phyloP scores from a whole-genome alignment of 2,797 vertebrate genomes.

The Naso thynnoides region DNA sequence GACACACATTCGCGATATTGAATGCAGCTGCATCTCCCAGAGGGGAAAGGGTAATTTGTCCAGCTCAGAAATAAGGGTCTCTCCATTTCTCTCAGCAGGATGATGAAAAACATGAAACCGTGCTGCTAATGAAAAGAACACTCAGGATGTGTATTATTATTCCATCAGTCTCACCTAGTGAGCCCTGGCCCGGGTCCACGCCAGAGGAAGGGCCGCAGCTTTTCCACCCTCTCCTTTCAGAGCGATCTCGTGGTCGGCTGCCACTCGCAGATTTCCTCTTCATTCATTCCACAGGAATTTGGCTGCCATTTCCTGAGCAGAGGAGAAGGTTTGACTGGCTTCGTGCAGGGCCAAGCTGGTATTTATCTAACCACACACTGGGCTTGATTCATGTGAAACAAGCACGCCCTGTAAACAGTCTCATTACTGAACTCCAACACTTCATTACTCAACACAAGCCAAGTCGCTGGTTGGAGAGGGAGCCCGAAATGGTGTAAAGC shows the following conservation, averaged over 20 bases:
- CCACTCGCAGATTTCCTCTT: slow-evolving; percentile 95
- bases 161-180: slow-evolving; percentile 99
- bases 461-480: slow-evolving; percentile 73
- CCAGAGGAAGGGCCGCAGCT: slow-evolving; percentile 89
- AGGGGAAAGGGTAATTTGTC: slow-evolving; percentile 90
- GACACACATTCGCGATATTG: slow-evolving; percentile 82
- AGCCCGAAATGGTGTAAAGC: slow-evolving; percentile 70
- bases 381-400: slow-evolving; percentile 88
- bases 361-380: slow-evolving; percentile 89
- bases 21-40: slow-evolving; percentile 92
- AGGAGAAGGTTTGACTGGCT: slow-evolving; percentile 83
- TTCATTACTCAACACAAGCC: slow-evolving; percentile 85
- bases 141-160: slow-evolving; percentile 99
- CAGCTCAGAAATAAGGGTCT: slow-evolving; percentile 91
- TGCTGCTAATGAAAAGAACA: slow-evolving; percentile 98
- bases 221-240: slow-evolving; percentile 80
- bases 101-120: slow-evolving; percentile 98
- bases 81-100: slow-evolving; percentile 97
- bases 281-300: slow-evolving; percentile 94
- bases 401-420: slow-evolving; percentile 87
- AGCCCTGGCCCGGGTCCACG: slow-evolving; percentile 91
- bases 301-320: slow-evolving; percentile 93
- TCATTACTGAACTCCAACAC: slow-evolving; percentile 86
- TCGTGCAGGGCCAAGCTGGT: slow-evolving; percentile 80
- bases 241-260: slow-evolving; percentile 81